phyloP scores from a whole-genome alignment of 2,113 vertebrate species.

The Psilopsiagon aurifrons region DNA sequence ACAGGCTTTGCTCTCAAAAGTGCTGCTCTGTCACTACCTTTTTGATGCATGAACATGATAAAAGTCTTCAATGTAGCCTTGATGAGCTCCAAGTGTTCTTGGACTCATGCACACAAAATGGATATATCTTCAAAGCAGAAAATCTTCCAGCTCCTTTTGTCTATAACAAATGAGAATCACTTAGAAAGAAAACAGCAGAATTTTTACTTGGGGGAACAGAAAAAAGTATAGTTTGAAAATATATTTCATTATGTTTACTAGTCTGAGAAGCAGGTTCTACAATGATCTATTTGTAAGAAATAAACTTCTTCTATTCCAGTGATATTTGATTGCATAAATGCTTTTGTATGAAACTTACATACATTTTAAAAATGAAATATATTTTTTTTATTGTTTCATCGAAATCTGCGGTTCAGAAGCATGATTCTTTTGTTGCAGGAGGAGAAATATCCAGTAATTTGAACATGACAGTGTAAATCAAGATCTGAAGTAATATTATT shows the following conservation, averaged over 20 bases:
- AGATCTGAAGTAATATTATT: neutral
- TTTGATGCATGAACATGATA: neutral
- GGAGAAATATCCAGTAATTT: neutral
- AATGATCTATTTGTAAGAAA: neutral
- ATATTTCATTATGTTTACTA: neutral
- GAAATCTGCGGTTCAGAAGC: neutral
- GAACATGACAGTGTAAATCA: neutral
- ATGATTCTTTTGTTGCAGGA: rapidly evolving
- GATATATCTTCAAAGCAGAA: slow-evolving; percentile 57
- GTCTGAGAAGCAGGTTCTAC: neutral
- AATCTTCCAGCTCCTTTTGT: neutral
- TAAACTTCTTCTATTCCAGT: neutral
- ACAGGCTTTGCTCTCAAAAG: neutral
- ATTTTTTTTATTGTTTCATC: neutral
- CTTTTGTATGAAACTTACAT: neutral
- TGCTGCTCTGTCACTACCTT: neutral
- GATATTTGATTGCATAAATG: neutral
- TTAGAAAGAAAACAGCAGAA: slow-evolving; percentile 1
- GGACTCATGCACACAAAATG: slow-evolving; percentile 23
- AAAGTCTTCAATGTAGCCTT: slow-evolving; percentile 62
- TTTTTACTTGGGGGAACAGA: neutral
- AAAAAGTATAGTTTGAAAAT: neutral
- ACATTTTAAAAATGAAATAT: neutral
- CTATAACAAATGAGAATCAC: neutral
- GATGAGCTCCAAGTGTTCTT: slow-evolving; percentile 41